Evolutionary conservation across 2,888 invertebrate species (phyloP), one percentile per base, ranked within the genome.

Genomic region (Achlya flavicornis): DNA sequence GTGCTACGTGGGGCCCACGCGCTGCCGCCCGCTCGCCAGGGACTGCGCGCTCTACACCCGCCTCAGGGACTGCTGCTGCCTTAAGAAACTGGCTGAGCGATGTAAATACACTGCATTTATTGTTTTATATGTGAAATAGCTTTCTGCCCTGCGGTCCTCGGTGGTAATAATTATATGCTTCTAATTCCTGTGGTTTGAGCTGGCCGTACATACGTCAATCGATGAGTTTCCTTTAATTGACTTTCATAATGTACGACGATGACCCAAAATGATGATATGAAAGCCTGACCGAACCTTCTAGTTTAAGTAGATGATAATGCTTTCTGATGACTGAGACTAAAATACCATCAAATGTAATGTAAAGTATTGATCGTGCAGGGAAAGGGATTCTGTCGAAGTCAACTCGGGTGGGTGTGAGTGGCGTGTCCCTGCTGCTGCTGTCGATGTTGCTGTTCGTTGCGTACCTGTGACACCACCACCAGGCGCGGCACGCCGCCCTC

Each of bases 11-110:
- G 95, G 95, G 57, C 92, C 94, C 63, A 91, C 91, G 76, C 92
- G 95, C 75, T 96, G 96, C 86, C 88, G 90, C 72, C 94, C 96
- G 48, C 86, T 94, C 33, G 95, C 95, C 3, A 88, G 85, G 62
- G 94, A 96, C 88, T 96, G 96, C 87, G 95, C 93, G 57, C 94
- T 94, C 78, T 96, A 96, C 85, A 90, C 92, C 65, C 88, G 95
- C 65, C 85, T 96, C 60, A 88, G 95, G 57, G 95, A 94, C 80
- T 96, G 96, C 85, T 96, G 96, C 86, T 96, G 96, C 85, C 92
- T 94, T 79, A 89, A 91, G 75, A 92, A 93, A 72, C 92, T 95
- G 63, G 94, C 95, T 58, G 89, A 94, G 65, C 88, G 94, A 84
- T 96, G 96, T 96, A 68, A 41, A 11, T 8, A 41, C 41, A 41